These are phyloP conservation scores for Intellagama lesueurii DNA, from an alignment of 2,797 vertebrate genomes.

Conservation along the genomic window DNA sequence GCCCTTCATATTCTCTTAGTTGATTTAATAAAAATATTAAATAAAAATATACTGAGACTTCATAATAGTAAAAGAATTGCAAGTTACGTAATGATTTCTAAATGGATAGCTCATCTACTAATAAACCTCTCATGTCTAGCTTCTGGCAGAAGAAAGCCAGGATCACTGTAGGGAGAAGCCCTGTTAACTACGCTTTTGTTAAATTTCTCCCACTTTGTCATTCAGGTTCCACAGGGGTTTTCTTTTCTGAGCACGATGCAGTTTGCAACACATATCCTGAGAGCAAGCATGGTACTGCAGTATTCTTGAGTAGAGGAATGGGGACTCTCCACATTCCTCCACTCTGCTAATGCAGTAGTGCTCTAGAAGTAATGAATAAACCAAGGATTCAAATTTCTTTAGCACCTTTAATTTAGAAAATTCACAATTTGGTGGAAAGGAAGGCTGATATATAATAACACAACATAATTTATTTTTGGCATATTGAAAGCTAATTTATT, in stretches of 20 bases:
- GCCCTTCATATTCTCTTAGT: not conserved
- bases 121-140: not conserved
- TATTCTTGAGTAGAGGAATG: no score
- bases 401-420: not conserved
- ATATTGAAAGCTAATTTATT: no score
- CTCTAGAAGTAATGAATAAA: not conserved
- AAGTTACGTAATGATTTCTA: not conserved
- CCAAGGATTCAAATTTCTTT: not conserved
- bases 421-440: not conserved
- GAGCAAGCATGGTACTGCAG: not conserved
- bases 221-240: not conserved
- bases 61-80: not conserved
- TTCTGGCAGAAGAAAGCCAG: not conserved
- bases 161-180: not conserved
- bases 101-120: not conserved
- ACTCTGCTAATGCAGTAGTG: not conserved
- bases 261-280: not conserved
- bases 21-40: no score
- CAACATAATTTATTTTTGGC: not conserved
- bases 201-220: not conserved
- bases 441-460: not conserved
- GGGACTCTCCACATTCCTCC: no score
- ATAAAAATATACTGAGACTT: not conserved
- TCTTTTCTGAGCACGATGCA: not conserved
- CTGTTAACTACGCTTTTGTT: not conserved